Evolutionary conservation across 2,113 vertebrate species (phyloP).

Genomic region (Salvelinus fontinalis): DNA sequence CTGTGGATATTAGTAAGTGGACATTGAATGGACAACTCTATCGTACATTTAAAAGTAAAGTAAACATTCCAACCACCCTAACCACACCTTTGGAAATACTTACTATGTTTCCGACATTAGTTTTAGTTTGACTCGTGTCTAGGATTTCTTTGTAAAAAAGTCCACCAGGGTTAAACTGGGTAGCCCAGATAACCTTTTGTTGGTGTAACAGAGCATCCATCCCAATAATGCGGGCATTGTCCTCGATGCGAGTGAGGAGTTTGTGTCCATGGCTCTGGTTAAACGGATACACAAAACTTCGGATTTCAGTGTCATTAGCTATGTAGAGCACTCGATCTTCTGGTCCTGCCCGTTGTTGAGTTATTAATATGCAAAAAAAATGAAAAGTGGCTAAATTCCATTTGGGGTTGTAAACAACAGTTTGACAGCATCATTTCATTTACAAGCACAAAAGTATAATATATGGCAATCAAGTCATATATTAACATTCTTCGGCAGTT

Average conservation of each 20-base stretch:
- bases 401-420: slow-evolving; percentile 56
- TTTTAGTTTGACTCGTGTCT: slow-evolving; percentile 86
- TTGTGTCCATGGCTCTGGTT: slow-evolving; percentile 93
- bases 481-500: neutral
- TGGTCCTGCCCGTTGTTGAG: slow-evolving; percentile 85
- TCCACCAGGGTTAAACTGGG: slow-evolving; percentile 96
- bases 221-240: slow-evolving; percentile 96
- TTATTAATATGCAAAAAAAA: slow-evolving; percentile 62
- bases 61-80: neutral
- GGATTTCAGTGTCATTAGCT: slow-evolving; percentile 99
- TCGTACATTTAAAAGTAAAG: slow-evolving; percentile 1
- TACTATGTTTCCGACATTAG: slow-evolving; percentile 90
- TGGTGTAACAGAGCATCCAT: slow-evolving; percentile 95
- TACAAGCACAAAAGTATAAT: slow-evolving; percentile 18
- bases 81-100: slow-evolving; percentile 70
- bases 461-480: slow-evolving; percentile 1
- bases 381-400: slow-evolving; percentile 57
- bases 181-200: slow-evolving; percentile 97
- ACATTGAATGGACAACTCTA: neutral
- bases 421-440: slow-evolving; percentile 49
- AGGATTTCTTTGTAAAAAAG: slow-evolving; percentile 93
- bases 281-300: slow-evolving; percentile 98
- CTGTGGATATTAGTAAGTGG: too few relatives aligned
- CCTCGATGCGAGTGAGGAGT: slow-evolving; percentile 93
- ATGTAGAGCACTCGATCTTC: slow-evolving; percentile 99